Evolutionary conservation across 2,113 vertebrate genomes (phyloP).

Genomic region (Etheostoma spectabile): DNA sequence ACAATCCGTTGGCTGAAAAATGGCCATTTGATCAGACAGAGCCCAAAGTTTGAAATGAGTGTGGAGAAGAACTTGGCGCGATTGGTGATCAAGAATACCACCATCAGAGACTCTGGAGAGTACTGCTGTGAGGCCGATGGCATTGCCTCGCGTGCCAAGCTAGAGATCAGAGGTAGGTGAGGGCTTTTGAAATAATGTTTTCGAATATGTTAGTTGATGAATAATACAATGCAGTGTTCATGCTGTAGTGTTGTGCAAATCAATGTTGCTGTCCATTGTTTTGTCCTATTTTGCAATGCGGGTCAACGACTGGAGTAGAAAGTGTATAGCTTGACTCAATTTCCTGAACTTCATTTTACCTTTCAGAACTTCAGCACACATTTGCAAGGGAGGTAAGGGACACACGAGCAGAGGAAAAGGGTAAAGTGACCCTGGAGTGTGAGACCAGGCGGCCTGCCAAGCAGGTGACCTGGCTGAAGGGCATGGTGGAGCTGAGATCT

Average conservation of each 20-base stretch:
- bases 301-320: not conserved
- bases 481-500: constrained; percentile 84
- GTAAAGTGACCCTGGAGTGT: constrained; percentile 86
- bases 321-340: not conserved
- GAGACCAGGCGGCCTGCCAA: constrained; percentile 84
- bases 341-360: not conserved
- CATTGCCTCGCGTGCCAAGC: constrained; percentile 85
- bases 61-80: constrained; percentile 81
- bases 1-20: constrained; percentile 91
- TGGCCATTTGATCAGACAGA: constrained; percentile 85
- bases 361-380: constrained; percentile 89
- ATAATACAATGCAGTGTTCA: not conserved
- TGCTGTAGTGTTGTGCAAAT: not conserved
- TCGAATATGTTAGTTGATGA: not conserved
- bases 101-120: constrained; percentile 88
- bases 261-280: not conserved
- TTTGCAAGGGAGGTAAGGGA: constrained; percentile 89
- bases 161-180: constrained; percentile 89
- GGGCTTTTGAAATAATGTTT: not conserved
- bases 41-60: constrained; percentile 87
- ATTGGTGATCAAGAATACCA: constrained; percentile 85
- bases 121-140: constrained; percentile 90
- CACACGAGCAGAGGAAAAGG: constrained; percentile 85
- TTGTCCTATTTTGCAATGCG: not conserved
- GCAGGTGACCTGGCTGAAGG: constrained; percentile 90